Conservation (phyloP, 2,888 invertebrate species). For the Xestoiulus laeticollis region DNA sequence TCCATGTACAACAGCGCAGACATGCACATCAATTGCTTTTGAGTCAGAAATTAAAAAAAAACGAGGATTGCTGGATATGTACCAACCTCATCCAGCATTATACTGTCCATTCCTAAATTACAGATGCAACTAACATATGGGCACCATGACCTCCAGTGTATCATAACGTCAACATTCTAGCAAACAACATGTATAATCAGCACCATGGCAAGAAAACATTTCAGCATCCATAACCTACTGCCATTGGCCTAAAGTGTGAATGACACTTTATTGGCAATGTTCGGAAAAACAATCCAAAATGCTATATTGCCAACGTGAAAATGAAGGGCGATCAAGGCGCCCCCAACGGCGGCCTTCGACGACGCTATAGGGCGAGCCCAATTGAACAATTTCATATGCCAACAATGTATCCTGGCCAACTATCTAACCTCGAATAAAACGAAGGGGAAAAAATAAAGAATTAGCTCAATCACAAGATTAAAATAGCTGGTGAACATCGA, state of each 20-base stretch:
- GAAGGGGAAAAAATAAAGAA: neutral
- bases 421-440: conserved; percentile 11
- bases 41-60: no score
- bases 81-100: no score
- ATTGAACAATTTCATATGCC: neutral
- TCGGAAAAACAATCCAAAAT: neutral
- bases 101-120: no score
- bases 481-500: conserved; percentile 6
- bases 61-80: no score
- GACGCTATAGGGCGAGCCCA: neutral
- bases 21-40: no score
- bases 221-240: neutral
- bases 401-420: neutral
- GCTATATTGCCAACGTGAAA: neutral
- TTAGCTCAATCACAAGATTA: conserved; percentile 18
- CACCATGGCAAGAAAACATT: neutral
- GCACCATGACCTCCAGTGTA: neutral
- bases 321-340: neutral
- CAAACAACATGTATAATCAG: neutral
- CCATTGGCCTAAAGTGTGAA: conserved; percentile 14
- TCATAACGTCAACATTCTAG: neutral
- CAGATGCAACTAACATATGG: neutral
- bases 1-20: no score
- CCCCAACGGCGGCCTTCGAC: neutral
- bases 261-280: neutral